Base-by-base conservation (phyloP, 2,113 vertebrate genomes). In the Menura novaehollandiae region DNA sequence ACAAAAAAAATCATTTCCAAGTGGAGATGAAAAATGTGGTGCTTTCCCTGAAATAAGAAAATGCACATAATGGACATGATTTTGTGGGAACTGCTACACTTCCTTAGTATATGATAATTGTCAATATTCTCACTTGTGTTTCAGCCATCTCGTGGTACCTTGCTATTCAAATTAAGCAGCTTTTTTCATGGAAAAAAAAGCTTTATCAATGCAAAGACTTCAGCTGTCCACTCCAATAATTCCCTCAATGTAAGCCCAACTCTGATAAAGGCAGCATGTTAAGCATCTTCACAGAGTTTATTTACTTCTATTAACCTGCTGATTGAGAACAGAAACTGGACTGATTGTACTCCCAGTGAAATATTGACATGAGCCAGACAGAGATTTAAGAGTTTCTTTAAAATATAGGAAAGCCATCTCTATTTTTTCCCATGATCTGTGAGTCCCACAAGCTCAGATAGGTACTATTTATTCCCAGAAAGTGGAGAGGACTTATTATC, bases 1-100 rank as follows among this genome's bases (percentile, higher is more conserved):
- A 88, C 85, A 93, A 89, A 92, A 88, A 74, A 93, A 89, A 79
- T 94, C 64, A 95, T 77, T 95, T 90, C 85, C 91, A 81, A 92
- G 88, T 11, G 37, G 10, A 84, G 92, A 95, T 95, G 90, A 96
- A 92, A 96, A 94, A 95, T 87, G 91, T 63, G 73, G 41, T 56
- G 58, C 85, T 78, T 85, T 44, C 75, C 72, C 90, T 39, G 88
- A 88, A 83, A 32, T 39, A 88, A 52, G 74, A 91, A 89, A 91
- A 85, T 16, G 72, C 41, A 47, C 78, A 7, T 62, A 88, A 85
- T 24, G 24, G 58, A 52, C 67, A 79, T 2, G 76, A 56, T 68
- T 66, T 39, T 78, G 56, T 26, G 52, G 32, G 64, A 93, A 9
- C 30, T 64, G 39, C 69, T 85, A 7, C 3, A 1, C n/a, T 67